phyloP scores from a whole-genome alignment of 2,113 vertebrate species.

The Camelus dromedarius region DNA sequence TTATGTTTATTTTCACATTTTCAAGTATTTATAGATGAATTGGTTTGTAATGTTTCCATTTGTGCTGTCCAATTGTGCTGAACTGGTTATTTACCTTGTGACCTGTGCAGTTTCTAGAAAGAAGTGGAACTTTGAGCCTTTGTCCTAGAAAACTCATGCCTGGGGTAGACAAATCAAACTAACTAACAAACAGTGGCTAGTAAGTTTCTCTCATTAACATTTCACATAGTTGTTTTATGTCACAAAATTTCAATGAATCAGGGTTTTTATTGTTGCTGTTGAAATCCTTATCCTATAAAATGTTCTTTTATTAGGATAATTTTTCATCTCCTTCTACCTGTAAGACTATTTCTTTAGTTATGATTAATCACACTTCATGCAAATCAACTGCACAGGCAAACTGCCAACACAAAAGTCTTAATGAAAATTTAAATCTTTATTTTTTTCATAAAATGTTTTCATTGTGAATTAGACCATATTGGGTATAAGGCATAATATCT shows the following conservation, averaged over 20 bases:
- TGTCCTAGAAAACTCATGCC: background rate
- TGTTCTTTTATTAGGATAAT: constrained; percentile 46
- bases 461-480: constrained; percentile 50
- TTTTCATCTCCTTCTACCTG: constrained; percentile 65
- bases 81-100: background rate
- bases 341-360: constrained; percentile 50
- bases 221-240: constrained; percentile 34
- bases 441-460: constrained; percentile 54
- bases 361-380: constrained; percentile 57
- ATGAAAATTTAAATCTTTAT: constrained; percentile 64
- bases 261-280: background rate
- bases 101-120: background rate
- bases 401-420: constrained; percentile 8
- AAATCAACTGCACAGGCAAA: constrained; percentile 61
- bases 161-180: background rate
- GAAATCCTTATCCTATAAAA: constrained; percentile 38
- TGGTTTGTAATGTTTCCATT: constrained; percentile 13
- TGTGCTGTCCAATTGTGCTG: background rate
- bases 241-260: background rate
- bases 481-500: background rate
- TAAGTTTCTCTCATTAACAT: constrained; percentile 8
- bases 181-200: background rate
- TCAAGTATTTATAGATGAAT: constrained; percentile 13
- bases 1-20: background rate
- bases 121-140: background rate